These are phyloP conservation scores for Cataglyphis albicans DNA, from an alignment of 2,888 invertebrate species.

Conservation along the genomic window DNA sequence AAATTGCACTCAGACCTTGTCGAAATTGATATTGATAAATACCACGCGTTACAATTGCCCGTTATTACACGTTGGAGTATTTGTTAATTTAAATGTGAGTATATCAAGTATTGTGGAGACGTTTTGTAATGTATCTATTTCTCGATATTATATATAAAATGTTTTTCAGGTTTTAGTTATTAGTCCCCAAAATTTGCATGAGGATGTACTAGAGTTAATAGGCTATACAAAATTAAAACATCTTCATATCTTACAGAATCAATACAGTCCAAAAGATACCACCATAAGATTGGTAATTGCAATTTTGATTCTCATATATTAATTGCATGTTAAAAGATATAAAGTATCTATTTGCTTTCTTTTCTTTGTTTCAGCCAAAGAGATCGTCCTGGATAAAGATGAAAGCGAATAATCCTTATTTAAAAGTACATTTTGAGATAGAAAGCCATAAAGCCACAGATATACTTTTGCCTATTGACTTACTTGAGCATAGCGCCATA, in stretches of 20 bases:
- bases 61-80: slow-evolving; percentile 91
- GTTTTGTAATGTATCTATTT: background rate
- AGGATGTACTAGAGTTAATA: slow-evolving; percentile 90
- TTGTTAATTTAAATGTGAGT: slow-evolving; percentile 90
- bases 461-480: slow-evolving; percentile 88
- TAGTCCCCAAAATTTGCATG: slow-evolving; percentile 92
- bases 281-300: slow-evolving; percentile 86
- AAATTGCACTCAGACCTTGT: slow-evolving; percentile 89
- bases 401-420: slow-evolving; percentile 88
- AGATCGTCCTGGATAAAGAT: slow-evolving; percentile 86
- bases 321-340: background rate
- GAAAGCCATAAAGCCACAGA: slow-evolving; percentile 88
- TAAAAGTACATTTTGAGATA: slow-evolving; percentile 91
- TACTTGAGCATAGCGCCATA: slow-evolving; percentile 79
- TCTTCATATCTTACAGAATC: slow-evolving; percentile 91
- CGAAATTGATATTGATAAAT: slow-evolving; percentile 90
- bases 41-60: slow-evolving; percentile 90
- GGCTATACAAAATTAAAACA: slow-evolving; percentile 89
- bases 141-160: background rate
- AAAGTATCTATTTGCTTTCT: slow-evolving; percentile 6
- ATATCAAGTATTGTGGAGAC: background rate
- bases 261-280: slow-evolving; percentile 88
- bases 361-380: slow-evolving; percentile 79
- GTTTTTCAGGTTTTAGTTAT: slow-evolving; percentile 88
- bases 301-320: background rate